These are phyloP conservation scores for Atractosteus spatula DNA, from an alignment of 2,113 vertebrate species.

Conservation along the genomic window DNA sequence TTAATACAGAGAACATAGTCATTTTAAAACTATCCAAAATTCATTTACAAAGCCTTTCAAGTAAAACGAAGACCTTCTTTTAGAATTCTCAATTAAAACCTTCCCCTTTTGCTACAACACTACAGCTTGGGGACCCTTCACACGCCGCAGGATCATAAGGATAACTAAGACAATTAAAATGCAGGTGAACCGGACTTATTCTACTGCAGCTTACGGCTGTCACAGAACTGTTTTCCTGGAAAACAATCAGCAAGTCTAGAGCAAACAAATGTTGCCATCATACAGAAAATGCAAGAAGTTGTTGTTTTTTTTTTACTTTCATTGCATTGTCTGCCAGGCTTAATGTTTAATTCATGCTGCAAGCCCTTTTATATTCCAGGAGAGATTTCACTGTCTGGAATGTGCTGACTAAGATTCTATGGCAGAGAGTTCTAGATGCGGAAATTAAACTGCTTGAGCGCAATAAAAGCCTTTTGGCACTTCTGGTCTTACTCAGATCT, in stretches of 20 bases:
- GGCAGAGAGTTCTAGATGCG: not conserved
- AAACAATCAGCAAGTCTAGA: not conserved
- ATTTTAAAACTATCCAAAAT: too few species aligned
- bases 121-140: too few species aligned
- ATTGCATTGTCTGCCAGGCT: not conserved
- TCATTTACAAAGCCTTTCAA: too few species aligned
- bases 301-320: not conserved
- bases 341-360: not conserved
- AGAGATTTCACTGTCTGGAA: not conserved
- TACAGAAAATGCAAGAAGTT: not conserved
- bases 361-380: not conserved
- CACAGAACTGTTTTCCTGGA: not conserved
- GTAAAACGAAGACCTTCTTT: too few species aligned
- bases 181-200: too few species aligned
- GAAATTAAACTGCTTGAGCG: not conserved
- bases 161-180: too few species aligned
- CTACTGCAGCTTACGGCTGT: too few species aligned
- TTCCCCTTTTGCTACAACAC: too few species aligned
- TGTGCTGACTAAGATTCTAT: constrained; percentile 5
- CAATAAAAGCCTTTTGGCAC: not conserved
- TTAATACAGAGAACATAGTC: too few species aligned
- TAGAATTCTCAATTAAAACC: too few species aligned
- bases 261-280: not conserved
- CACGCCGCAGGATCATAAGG: too few species aligned
- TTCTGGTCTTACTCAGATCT: not conserved